Evolutionary conservation across 2,888 invertebrate genomes (phyloP), one percentile per base, ranked within the genome.

Genomic region (Syrphus vitripennis): DNA sequence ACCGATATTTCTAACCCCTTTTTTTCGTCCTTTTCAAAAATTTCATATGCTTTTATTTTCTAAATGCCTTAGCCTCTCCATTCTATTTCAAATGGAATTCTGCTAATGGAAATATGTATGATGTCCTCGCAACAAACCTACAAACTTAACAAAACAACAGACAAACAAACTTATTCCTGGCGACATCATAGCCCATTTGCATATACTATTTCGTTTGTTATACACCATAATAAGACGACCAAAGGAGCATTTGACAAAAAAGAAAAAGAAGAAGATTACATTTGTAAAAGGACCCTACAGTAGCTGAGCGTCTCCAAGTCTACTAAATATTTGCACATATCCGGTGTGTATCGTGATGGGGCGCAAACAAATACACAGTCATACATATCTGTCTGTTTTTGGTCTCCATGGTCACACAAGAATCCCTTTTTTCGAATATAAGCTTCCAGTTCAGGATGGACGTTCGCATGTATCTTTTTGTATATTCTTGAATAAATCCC

Each of bases 321-420:
- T 83, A 87, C 87, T 87, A 79, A 83, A 87, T 87, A 79, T 87
- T 87, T 87, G 83, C 87, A 75, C 79, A 87, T 71, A 87, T 87
- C 87, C 87, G 83, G 87, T 87, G 83, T 87, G 75, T 83, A 79
- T 75, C 77, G 42, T 55, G 57, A 78, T 83, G 71, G 53, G 48
- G 67, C 50, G 26, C 65, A 74, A 59, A 50, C 37, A 67, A 19
- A 59, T 53, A 71, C 19, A 65, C 65, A 55, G 16, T n/a, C 67
- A 21, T 72, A 50, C n/a, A 48, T 71, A 45, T 65, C 34, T 67
- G 65, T 82, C 63, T 69, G 40, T 78, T 63, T 79, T 80, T 71
- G 67, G 83, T 80, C 75, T 80, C 70, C 67, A 45, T 76, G 67
- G 83, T 65, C 63, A 79, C 63, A 79, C 37, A 57, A 59, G 57